A percentile compares a stretch with the other conserved stretches of the same genome.
These are phyloP conservation scores for Halictus rubicundus DNA, from an alignment of 1,140 invertebrate genomes.

Conservation along the genomic window DNA sequence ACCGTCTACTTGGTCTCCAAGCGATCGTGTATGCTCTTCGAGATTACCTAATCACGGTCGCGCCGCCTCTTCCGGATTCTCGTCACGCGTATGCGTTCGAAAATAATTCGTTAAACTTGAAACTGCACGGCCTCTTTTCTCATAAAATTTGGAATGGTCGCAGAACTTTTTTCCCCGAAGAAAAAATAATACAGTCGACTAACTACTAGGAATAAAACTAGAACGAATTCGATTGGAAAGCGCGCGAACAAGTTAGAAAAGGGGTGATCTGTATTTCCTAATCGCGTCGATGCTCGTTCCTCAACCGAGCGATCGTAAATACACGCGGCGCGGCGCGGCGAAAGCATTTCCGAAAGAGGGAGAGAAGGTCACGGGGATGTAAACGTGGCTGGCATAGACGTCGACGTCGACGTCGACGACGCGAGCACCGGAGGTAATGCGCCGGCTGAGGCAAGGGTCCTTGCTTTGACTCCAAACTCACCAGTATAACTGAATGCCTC, in stretches of 20 bases:
- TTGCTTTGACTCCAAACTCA: conserved; percentile 75
- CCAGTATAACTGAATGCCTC: conserved; percentile 73
- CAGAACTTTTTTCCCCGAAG: too few relatives aligned
- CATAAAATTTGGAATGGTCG: too few relatives aligned
- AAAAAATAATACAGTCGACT: too few relatives aligned
- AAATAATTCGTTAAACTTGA: too few relatives aligned
- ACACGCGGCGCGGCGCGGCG: too few relatives aligned
- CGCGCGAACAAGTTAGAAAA: too few relatives aligned
- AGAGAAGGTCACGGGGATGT: conserved; percentile 28
- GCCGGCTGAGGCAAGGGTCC: conserved; percentile 67
- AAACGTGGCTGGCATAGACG: conserved; percentile 35
- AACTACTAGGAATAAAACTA: too few relatives aligned
- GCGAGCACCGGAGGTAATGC: conserved; percentile 52
- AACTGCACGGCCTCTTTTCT: too few relatives aligned
- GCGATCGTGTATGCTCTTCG: conserved; percentile 41
- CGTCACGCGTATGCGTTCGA: too few relatives aligned
- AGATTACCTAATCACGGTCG: conserved; percentile 53
- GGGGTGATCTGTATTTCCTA: not conserved
- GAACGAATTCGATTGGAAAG: too few relatives aligned
- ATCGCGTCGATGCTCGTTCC: conserved; percentile 9
- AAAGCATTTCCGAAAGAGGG: conserved; percentile 2
- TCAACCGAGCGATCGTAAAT: conserved; percentile 19
- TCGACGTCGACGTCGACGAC: conserved; percentile 23
- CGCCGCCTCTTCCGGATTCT: not conserved
- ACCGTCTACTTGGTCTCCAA: conserved; percentile 31